phyloP scores from a whole-genome alignment of 2,797 vertebrate genomes.

The Columba guinea region DNA sequence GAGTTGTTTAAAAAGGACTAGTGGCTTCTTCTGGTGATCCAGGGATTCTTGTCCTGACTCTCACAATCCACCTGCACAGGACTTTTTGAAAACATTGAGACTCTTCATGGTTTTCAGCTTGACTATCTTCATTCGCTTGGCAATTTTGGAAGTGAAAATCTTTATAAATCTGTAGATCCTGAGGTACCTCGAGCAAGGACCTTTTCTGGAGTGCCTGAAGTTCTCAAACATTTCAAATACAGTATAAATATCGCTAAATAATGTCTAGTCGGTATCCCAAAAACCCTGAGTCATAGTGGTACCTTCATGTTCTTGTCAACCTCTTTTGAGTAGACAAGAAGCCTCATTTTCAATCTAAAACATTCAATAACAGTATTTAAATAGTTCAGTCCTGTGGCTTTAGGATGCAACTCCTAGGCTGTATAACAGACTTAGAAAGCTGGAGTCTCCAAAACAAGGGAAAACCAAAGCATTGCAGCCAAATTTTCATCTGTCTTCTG shows the following conservation, averaged over 20 bases:
- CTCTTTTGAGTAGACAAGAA: not conserved
- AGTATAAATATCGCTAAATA: not conserved
- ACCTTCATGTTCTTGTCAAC: not conserved
- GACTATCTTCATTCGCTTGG: not conserved
- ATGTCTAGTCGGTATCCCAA: not conserved
- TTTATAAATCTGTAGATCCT: not conserved
- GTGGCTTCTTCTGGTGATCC: not conserved
- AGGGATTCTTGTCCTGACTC: not conserved
- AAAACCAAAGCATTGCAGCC: not conserved
- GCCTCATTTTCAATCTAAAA: not conserved
- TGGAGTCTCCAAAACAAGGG: not conserved
- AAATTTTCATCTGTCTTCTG: not conserved
- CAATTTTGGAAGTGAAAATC: not conserved
- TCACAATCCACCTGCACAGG: not conserved
- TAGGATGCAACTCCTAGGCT: not conserved
- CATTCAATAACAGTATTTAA: not conserved
- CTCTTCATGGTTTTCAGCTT: not conserved
- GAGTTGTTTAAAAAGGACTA: not conserved
- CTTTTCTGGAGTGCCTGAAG: not conserved
- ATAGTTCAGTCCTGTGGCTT: not conserved
- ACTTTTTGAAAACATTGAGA: not conserved
- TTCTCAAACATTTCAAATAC: not conserved
- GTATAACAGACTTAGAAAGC: not conserved
- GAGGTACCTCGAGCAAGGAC: not conserved
- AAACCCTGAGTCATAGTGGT: not conserved